Percentiles rank a stretch among this genome's conserved stretches.
These are phyloP conservation scores for Dendrocincla tyrannina DNA, from an alignment of 2,797 vertebrate species.

Conservation along the genomic window DNA sequence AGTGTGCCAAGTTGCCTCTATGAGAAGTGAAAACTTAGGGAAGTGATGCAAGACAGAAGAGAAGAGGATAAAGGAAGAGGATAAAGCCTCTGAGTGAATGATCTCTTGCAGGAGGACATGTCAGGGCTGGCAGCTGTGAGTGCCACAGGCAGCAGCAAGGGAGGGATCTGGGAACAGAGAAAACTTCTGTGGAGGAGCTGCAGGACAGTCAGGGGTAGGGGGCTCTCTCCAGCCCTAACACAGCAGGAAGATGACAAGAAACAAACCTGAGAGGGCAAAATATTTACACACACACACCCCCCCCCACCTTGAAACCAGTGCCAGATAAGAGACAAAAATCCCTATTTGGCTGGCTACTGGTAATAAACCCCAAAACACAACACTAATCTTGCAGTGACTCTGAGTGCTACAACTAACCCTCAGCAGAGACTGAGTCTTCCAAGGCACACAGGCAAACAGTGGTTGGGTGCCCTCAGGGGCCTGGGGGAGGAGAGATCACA, in stretches of 20 bases:
- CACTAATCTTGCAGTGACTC: background rate
- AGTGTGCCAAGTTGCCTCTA: background rate
- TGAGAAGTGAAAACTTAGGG: background rate
- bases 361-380: background rate
- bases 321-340: background rate
- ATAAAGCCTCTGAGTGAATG: background rate
- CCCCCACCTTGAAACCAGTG: background rate
- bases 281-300: background rate
- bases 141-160: background rate
- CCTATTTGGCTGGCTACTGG: background rate
- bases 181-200: background rate
- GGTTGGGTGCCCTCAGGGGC: background rate
- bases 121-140: background rate
- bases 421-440: background rate
- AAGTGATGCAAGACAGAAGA: background rate
- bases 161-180: background rate
- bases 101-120: background rate
- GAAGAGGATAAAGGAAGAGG: background rate
- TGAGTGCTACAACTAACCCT: background rate
- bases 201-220: background rate
- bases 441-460: background rate
- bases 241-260: background rate
- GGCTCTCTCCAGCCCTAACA: background rate
- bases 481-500: background rate
- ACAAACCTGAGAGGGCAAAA: background rate